Percentiles rank a stretch among this genome's conserved stretches.
Conservation (phyloP, 2,797 vertebrate species). For the Argyrosomus regius region DNA sequence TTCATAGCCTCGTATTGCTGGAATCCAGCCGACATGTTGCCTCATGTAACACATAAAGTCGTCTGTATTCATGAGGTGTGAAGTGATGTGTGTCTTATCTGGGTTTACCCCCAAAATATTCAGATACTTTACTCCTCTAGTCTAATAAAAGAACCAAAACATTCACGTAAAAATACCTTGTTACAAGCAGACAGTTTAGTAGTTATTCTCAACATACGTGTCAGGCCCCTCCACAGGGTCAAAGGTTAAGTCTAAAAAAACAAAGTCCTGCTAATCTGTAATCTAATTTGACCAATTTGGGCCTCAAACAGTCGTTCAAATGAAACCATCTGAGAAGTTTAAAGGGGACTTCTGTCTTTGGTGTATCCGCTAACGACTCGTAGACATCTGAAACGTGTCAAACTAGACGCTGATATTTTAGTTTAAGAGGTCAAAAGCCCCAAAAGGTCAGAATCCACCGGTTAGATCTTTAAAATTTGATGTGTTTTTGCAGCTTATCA, state of each 20-base stretch:
- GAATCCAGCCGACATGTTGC: conserved; percentile 74
- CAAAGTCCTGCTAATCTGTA: background rate
- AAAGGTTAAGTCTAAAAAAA: background rate
- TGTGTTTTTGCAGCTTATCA: too few relatives aligned
- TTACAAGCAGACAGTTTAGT: background rate
- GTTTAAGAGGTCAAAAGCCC: background rate
- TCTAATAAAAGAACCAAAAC: too few relatives aligned
- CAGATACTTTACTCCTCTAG: background rate
- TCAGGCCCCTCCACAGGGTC: background rate
- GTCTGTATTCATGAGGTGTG: conserved; percentile 18
- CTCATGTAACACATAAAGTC: conserved; percentile 62
- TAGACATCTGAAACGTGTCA: background rate
- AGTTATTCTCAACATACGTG: background rate
- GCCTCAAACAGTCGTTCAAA: background rate
- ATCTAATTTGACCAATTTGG: background rate
- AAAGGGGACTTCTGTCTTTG: background rate
- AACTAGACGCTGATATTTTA: background rate
- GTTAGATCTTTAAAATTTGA: background rate
- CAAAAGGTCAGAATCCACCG: background rate
- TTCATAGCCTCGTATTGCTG: conserved; percentile 59
- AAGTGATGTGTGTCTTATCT: background rate
- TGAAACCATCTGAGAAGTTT: conserved; percentile 7
- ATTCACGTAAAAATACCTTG: background rate
- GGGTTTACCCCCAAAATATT: background rate
- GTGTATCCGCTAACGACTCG: background rate